Percentiles rank a stretch among this genome's conserved stretches.
Evolutionary conservation across 2,888 invertebrate species (phyloP).

Genomic region (Trileptium ribeirensis): DNA sequence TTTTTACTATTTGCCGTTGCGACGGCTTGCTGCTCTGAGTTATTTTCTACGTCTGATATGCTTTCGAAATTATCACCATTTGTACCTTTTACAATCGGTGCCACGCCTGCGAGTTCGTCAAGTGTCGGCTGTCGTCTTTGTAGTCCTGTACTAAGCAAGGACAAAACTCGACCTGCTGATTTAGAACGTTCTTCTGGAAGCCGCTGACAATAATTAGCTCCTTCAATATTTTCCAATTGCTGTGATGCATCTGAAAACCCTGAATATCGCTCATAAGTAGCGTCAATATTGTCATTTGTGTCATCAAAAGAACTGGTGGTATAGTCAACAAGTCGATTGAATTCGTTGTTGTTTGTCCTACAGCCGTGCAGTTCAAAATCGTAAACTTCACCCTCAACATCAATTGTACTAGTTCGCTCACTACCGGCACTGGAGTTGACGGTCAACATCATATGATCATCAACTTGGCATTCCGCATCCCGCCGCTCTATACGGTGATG

Average conservation of each 20-base stretch:
- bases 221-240: background rate
- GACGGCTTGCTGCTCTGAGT: constrained; percentile 46
- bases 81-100: background rate
- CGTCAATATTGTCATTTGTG: background rate
- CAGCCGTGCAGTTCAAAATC: background rate
- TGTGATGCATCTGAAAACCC: background rate
- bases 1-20: constrained; percentile 41
- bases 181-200: background rate
- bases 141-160: background rate
- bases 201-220: background rate
- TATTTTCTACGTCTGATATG: constrained; percentile 39
- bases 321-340: no score
- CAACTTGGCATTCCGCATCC: background rate
- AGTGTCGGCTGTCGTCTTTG: constrained; percentile 11
- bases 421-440: background rate
- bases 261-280: background rate
- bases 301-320: background rate
- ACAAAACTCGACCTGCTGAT: no score
- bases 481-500: background rate
- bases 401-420: background rate
- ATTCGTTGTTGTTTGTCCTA: background rate
- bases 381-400: background rate
- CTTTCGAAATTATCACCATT: background rate
- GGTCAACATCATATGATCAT: background rate
- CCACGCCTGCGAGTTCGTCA: background rate